Evolutionary conservation across 2,113 vertebrate species (phyloP), one percentile per base, ranked within the genome.

Genomic region (Sylvietta virens): DNA sequence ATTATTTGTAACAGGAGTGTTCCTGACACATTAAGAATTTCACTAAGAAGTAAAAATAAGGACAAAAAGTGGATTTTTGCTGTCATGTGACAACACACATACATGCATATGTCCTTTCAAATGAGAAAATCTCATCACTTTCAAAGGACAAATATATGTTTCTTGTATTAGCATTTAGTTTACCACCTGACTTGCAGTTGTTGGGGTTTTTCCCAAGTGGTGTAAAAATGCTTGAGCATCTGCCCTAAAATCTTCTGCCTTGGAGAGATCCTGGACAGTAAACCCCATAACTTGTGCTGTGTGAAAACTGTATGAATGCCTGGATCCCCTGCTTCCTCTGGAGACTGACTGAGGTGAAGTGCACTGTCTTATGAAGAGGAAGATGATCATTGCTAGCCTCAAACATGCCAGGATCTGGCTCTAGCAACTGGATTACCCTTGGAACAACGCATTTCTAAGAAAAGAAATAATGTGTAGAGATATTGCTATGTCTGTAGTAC

Each of bases 141-240:
- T 72, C 8, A 5, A 85, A 70, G n/a, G 22, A 47, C 11, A 92
- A 82, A 48, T 1, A 2, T 20, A 0, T 33, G 0, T 37, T 48
- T 14, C 69, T 45, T 1, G 0, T 33, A 80, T 77, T 58, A 66
- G 5, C 35, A 74, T 81, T 78, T 56, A 56, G 18, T 50, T 66
- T 67, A 78, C 9, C 40, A 27, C 51, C 78, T 79, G 27, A 58
- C 14, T 60, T 71, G 44, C 4, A 53, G 13, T 13, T 51, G 15
- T 21, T 51, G 15, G 2, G 19, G 56, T 91, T 90, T 40, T 20
- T 39, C 24, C 56, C 3, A 1, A 69, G 31, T 21, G 13, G 23
- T 80, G 23, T 40, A 31, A 76, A 94, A 69, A 51, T 13, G 5
- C 15, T 86, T 45, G 13, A 64, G 21, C 15, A 40, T 45, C 31